These are phyloP conservation scores for Microcaecilia unicolor DNA, from an alignment of 2,797 vertebrate genomes.

Conservation along the genomic window DNA sequence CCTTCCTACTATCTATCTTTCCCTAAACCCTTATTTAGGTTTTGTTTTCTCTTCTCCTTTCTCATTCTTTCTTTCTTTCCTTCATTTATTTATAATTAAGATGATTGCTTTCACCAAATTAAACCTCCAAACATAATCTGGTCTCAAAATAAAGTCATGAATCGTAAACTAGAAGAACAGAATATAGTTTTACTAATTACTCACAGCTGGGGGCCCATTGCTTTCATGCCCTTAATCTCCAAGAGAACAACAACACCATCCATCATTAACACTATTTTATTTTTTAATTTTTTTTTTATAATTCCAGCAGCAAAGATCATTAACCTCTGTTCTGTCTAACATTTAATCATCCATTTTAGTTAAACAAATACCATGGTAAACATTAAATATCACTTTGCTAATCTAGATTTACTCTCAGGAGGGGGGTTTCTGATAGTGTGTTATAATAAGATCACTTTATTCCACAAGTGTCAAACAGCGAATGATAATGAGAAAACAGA, in stretches of 20 bases:
- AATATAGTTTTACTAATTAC: slow-evolving; percentile 55
- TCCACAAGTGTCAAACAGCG: slow-evolving; percentile 44
- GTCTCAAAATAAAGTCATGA: slow-evolving; percentile 33
- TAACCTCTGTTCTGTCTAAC: slow-evolving; percentile 58
- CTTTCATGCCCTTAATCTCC: slow-evolving; percentile 43
- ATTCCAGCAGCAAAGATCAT: slow-evolving; percentile 56
- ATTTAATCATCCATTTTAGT: slow-evolving; percentile 56
- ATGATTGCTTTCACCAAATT: too few species aligned
- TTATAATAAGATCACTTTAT: slow-evolving; percentile 36
- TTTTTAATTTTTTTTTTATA: slow-evolving; percentile 60
- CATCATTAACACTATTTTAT: slow-evolving; percentile 64
- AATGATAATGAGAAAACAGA: slow-evolving; percentile 24
- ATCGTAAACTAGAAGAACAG: slow-evolving; percentile 44
- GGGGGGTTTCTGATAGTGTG: slow-evolving; percentile 38
- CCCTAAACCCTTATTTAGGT: too few species aligned
- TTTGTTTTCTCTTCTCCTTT: too few species aligned
- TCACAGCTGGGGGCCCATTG: slow-evolving; percentile 48
- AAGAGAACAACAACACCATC: slow-evolving; percentile 52
- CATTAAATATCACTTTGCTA: slow-evolving; percentile 55
- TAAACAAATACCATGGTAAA: slow-evolving; percentile 57
- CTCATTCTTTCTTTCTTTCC: too few species aligned
- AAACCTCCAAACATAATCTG: slow-evolving; percentile 12
- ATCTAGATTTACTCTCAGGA: slow-evolving; percentile 43
- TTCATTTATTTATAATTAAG: too few species aligned
- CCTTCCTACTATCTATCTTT: too few species aligned